phyloP scores from a whole-genome alignment of 2,797 vertebrate genomes.

The Lepilemur ruficaudatus region DNA sequence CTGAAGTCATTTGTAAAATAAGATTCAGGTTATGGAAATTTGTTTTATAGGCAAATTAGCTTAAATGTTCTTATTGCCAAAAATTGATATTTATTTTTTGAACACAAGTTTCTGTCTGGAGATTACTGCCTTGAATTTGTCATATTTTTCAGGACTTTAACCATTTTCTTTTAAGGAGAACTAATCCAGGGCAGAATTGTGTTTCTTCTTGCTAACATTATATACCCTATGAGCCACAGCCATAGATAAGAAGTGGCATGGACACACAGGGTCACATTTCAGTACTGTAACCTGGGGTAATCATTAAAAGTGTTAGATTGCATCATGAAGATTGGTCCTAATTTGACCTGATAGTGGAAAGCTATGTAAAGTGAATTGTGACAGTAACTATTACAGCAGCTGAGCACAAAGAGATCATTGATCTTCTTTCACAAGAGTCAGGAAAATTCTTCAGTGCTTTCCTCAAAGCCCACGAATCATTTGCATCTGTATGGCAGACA shows the following conservation, averaged over 20 bases:
- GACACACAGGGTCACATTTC: conserved; percentile 33
- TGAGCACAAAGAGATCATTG: conserved; percentile 46
- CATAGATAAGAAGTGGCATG: conserved; percentile 44
- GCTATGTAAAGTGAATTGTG: conserved; percentile 43
- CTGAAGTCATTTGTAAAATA: conserved; percentile 49
- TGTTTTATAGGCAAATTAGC: conserved; percentile 4
- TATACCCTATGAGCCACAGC: background rate
- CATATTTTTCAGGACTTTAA: conserved; percentile 28
- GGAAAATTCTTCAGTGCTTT: conserved; percentile 52
- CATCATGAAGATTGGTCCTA: conserved; percentile 30
- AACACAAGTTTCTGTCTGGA: background rate
- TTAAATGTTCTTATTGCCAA: background rate
- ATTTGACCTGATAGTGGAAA: conserved; percentile 60
- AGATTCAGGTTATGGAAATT: background rate
- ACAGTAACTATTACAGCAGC: conserved; percentile 38
- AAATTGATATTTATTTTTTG: conserved; percentile 11
- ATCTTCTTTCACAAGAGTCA: conserved; percentile 48
- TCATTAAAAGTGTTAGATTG: conserved; percentile 56
- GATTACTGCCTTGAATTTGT: conserved; percentile 42
- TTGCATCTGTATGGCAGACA: conserved; percentile 53
- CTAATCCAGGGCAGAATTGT: background rate
- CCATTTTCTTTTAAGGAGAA: conserved; percentile 44
- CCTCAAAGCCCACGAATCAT: conserved; percentile 27
- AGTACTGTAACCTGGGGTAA: background rate
- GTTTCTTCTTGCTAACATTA: conserved; percentile 1